Conservation (phyloP, 2,797 vertebrate genomes). For the Pitangus sulphuratus region DNA sequence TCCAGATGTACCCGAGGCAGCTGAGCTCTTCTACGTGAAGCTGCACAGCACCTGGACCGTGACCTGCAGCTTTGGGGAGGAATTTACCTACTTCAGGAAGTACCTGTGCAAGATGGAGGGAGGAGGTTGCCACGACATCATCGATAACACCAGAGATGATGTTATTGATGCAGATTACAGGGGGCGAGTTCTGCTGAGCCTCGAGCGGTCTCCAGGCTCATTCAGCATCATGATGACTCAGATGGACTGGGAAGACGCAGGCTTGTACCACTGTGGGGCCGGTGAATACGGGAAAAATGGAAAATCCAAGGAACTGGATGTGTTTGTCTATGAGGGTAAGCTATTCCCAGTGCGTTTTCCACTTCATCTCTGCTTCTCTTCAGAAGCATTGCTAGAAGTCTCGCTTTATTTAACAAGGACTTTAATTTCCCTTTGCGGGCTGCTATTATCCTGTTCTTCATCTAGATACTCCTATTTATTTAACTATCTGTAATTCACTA, state of each 20-base stretch:
- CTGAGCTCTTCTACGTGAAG: conserved; percentile 71
- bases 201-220: accelerated
- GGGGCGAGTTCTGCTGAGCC: conserved; percentile 57
- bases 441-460: background rate
- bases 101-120: conserved; percentile 67
- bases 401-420: background rate
- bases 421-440: background rate
- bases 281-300: background rate
- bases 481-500: accelerated
- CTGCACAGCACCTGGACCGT: conserved; percentile 46
- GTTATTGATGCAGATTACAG: accelerated
- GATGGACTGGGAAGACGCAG: conserved; percentile 65
- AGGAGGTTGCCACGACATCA: background rate
- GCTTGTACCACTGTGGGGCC: conserved; percentile 66
- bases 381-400: background rate
- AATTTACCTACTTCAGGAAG: accelerated
- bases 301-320: conserved; percentile 32
- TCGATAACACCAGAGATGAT: background rate
- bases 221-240: conserved; percentile 68
- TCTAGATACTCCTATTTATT: background rate
- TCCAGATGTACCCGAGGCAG: background rate
- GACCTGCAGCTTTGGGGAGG: background rate
- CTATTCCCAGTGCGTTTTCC: background rate
- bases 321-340: conserved; percentile 77
- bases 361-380: background rate